Conservation (phyloP, 1,140 invertebrate genomes). For the Lepidotrigona ventralis region DNA sequence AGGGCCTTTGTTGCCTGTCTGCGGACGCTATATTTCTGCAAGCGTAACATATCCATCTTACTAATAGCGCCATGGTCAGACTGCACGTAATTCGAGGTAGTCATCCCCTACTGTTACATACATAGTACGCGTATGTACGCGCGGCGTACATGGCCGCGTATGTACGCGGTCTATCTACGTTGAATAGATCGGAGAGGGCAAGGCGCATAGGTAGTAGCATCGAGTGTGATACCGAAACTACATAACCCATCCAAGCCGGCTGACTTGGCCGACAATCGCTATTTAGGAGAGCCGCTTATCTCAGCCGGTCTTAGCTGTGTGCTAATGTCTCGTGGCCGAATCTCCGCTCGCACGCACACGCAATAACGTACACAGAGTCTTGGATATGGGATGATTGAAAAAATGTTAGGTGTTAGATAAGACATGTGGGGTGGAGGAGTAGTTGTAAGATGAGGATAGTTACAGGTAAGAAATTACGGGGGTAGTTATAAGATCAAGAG, state of each 20-base stretch:
- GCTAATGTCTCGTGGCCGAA: conserved; percentile 50
- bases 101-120: neutral
- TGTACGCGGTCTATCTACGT: conserved; percentile 33
- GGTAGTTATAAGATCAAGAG: no score
- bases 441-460: no score
- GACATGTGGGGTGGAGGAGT: no score
- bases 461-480: no score
- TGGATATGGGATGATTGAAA: neutral
- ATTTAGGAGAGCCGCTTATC: conserved; percentile 52
- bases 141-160: neutral
- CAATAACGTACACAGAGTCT: conserved; percentile 21
- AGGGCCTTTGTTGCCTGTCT: neutral
- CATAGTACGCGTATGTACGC: neutral
- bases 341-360: neutral
- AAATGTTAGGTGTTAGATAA: no score
- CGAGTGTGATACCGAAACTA: conserved; percentile 54
- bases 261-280: conserved; percentile 57
- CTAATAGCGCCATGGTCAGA: conserved; percentile 39
- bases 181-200: conserved; percentile 35
- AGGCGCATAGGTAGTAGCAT: conserved; percentile 15
- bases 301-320: conserved; percentile 45
- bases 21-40: conserved; percentile 28
- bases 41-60: conserved; percentile 43
- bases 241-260: conserved; percentile 49
- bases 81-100: conserved; percentile 49